Base-by-base conservation (phyloP, 2,888 invertebrate species). In the Stegana nigrithorax region DNA sequence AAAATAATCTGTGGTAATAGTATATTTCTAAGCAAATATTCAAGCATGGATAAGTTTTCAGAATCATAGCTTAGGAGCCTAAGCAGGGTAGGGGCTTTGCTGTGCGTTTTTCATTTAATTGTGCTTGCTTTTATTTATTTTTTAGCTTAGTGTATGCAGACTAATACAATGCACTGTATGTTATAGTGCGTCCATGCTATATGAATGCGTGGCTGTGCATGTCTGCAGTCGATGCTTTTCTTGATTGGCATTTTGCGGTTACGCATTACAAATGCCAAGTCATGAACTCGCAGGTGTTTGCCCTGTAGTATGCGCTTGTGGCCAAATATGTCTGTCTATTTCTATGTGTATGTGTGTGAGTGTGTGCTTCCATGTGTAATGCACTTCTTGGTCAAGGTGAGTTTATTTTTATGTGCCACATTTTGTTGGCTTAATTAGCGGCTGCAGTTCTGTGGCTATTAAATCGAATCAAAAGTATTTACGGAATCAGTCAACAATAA, bases 201-300 rank as follows among this genome's bases (percentile, higher is more conserved):
- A 17, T 26, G 4, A n/a, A 8, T n/a, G 50, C 12, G 23, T 50
- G 25, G 21, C 23, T 5, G 23, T 26, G 26, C 25, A 8, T 5
- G 44, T 50, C 4, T 50, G n/a, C 25, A 14, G 25, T 25, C 25
- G 23, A n/a, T n/a, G 4, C 6, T 32, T 57, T 8, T 23, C 39
- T 63, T 81, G 81, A 82, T 78, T 80, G 81, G 71, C 81, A 69
- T 73, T 75, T 78, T 80, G 81, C 73, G 82, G 82, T 78, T 77
- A 73, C 65, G 69, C 26, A 51, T 63, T 64, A 64, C 60, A 65
- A 70, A 70, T 68, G 64, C 64, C 70, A 68, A 45, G 66, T 39
- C 42, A 56, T 59, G 47, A 53, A 39, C 44, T 8, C 59, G 61
- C 67, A 67, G 70, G 70, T 67, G 63, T 62, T 62, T 64, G 39